These are phyloP conservation scores for Sebastes kiyomatsui DNA, from an alignment of 2,797 vertebrate species.

Conservation along the genomic window DNA sequence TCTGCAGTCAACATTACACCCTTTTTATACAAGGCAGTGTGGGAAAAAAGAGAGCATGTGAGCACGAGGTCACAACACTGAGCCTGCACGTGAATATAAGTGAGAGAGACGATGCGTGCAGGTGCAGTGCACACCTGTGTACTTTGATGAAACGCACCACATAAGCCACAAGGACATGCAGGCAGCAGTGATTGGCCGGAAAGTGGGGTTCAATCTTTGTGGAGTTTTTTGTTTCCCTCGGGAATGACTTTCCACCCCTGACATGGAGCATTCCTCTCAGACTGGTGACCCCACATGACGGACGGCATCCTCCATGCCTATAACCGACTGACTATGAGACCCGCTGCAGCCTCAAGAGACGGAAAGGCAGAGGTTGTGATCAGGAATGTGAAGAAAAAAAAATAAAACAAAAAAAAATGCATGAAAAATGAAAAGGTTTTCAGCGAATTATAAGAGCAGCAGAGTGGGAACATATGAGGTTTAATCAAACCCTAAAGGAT, in stretches of 20 bases:
- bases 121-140: constrained; percentile 28
- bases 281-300: constrained; percentile 70
- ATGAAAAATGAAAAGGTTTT: neutral
- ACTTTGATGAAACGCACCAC: constrained; percentile 13
- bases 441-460: neutral
- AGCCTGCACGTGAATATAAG: neutral
- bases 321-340: constrained; percentile 51
- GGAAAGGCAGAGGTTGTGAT: constrained; percentile 17
- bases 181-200: neutral
- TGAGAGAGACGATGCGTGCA: neutral
- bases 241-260: constrained; percentile 36
- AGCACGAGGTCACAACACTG: neutral
- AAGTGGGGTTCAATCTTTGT: constrained; percentile 30
- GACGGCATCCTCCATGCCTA: constrained; percentile 73
- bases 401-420: neutral
- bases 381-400: constrained; percentile 40
- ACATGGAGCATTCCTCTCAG: constrained; percentile 71
- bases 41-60: neutral
- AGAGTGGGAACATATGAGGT: neutral
- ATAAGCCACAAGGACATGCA: neutral
- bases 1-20: neutral
- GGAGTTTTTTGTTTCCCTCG: constrained; percentile 54
- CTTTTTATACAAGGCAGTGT: neutral
- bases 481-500: neutral
- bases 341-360: constrained; percentile 14